Percentiles rank a stretch among this genome's conserved stretches.
phyloP scores from a whole-genome alignment of 2,113 vertebrate genomes.

The Poeciliopsis occidentalis region DNA sequence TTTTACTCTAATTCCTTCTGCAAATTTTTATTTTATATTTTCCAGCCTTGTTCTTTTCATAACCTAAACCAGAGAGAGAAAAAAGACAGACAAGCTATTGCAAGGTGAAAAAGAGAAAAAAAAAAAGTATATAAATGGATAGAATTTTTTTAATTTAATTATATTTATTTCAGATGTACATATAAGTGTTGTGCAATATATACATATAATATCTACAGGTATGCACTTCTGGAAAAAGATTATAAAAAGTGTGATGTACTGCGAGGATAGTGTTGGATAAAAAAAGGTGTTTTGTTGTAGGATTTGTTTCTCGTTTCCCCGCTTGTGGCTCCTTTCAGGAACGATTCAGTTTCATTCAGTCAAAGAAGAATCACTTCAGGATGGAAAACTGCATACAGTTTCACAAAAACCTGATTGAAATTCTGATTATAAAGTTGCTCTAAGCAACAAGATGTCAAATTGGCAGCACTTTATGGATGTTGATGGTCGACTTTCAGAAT shows the following conservation, averaged over 20 bases:
- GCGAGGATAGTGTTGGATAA: conserved; percentile 58
- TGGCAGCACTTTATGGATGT: background rate
- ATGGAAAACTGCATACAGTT: background rate
- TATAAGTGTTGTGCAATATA: conserved; percentile 79
- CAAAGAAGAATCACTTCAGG: background rate
- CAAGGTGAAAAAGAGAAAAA: conserved; percentile 28
- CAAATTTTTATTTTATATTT: conserved; percentile 31
- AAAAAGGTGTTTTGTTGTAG: conserved; percentile 57
- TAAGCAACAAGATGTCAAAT: background rate
- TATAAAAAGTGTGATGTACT: conserved; percentile 52
- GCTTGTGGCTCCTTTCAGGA: conserved; percentile 28
- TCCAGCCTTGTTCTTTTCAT: conserved; percentile 33
- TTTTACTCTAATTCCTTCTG: conserved; percentile 22
- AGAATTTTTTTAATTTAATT: conserved; percentile 68
- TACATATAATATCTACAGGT: conserved; percentile 73
- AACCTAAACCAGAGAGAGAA: conserved; percentile 32
- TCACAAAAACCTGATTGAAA: background rate
- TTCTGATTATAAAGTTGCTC: background rate
- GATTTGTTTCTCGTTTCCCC: conserved; percentile 34
- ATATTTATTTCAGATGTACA: conserved; percentile 78
- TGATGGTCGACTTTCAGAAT: conserved; percentile 9
- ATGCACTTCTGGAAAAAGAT: conserved; percentile 70
- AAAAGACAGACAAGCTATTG: conserved; percentile 48
- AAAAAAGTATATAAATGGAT: conserved; percentile 38
- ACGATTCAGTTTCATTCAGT: conserved; percentile 14